Evolutionary conservation across 37 sponge, comb jelly and placozoan genomes (phyloP), one percentile per base, ranked within the genome.

Genomic region (Lycopodina hypogea): DNA sequence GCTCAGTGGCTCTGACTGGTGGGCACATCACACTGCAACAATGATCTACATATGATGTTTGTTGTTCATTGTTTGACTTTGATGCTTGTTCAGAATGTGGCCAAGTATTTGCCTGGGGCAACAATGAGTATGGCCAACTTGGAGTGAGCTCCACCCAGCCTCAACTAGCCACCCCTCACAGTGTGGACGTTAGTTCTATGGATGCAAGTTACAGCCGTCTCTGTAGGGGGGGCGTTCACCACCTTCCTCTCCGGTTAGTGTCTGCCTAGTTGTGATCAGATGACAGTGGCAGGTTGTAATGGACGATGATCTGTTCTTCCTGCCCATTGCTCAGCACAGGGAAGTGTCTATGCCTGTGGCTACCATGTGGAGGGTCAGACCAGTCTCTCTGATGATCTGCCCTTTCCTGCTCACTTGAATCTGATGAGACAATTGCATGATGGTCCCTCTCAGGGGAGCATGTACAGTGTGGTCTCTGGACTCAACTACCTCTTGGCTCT

Each of bases 111-210:
- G 81, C 50, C 18, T 87, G 87, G 87, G 87, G 87, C 12, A 87
- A 87, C 72, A 87, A 87, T 50, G 87, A 87, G 63, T 87, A 81
- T 76, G 62, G 87, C 1, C 87, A 87, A 64, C 60, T 87, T 3
- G 76, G 69, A 19, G 50, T 68, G 30, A 48, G 18, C 48, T 36
- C 60, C 21, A 18, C 9, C 22, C 33, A 64, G 24, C 68, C 42
- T 32, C 61, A 80, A 29, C 29, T 80, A 30, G 56, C 42, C 14
- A 12, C 7, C 0, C 71, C 81, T 23, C 32, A 53, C 2, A 7
- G 26, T 15, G 18, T 70, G n/a, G 81, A 71, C 41, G 14, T 11
- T 0, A 42, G 61, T 17, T 23, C 18, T 11, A 32, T 80, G 42
- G 76, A 55, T 68, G 80, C 69, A 8, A 18, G 72, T 87, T 51